A percentile compares a stretch with the other conserved stretches of the same genome.
phyloP scores from a whole-genome alignment of 2,797 vertebrate genomes.

The Novumbra hubbsi region DNA sequence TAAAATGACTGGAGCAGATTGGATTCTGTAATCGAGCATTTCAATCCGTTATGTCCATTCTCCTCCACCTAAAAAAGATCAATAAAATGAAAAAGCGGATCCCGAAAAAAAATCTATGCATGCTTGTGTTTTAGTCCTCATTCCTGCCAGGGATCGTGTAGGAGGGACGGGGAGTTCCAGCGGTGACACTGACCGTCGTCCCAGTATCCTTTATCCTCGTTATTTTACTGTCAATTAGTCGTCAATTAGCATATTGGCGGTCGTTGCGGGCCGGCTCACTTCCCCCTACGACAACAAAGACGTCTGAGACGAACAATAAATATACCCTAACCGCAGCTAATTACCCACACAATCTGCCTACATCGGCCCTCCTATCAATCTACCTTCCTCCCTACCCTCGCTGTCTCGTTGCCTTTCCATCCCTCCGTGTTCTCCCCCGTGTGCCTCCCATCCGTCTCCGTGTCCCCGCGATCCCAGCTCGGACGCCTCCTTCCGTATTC shows the following conservation, averaged over 20 bases:
- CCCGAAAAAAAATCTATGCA: too few relatives aligned
- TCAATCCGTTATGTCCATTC: too few relatives aligned
- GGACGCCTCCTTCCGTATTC: background rate
- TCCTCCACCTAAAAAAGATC: too few relatives aligned
- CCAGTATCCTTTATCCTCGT: constrained; percentile 20
- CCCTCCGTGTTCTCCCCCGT: background rate
- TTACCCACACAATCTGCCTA: constrained; percentile 66
- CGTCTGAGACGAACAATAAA: constrained; percentile 36
- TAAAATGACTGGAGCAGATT: too few relatives aligned
- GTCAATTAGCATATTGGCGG: constrained; percentile 52
- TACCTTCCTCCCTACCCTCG: constrained; percentile 8
- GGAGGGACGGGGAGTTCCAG: background rate
- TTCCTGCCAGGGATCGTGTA: background rate
- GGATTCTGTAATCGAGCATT: too few relatives aligned
- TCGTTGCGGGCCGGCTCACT: constrained; percentile 57
- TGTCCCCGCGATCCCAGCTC: constrained; percentile 17
- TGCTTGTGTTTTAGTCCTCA: too few relatives aligned
- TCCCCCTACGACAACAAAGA: constrained; percentile 55
- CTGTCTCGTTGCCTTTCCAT: constrained; percentile 36
- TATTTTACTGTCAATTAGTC: constrained; percentile 51
- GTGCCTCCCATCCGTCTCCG: background rate
- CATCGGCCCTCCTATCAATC: constrained; percentile 30
- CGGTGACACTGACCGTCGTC: background rate
- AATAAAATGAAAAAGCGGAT: too few relatives aligned
- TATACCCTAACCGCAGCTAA: constrained; percentile 60